These are phyloP conservation scores for Drosophila lacertosa DNA, from an alignment of 1,140 invertebrate genomes.

Conservation along the genomic window DNA sequence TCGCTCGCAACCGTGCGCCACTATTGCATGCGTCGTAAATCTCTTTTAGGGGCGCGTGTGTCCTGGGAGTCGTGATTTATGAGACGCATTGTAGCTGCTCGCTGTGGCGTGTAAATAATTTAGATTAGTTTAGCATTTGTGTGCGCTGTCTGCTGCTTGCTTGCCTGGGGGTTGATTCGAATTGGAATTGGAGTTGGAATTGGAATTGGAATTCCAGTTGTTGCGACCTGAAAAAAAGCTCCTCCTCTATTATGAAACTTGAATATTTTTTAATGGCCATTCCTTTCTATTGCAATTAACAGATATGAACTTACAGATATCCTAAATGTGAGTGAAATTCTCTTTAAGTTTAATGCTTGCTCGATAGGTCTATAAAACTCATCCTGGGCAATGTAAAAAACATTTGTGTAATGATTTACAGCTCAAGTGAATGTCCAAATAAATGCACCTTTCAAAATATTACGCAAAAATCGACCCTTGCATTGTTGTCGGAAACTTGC, in stretches of 20 bases:
- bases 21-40: constrained; percentile 69
- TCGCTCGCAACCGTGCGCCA: constrained; percentile 54
- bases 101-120: constrained; percentile 82
- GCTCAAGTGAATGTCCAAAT: constrained; percentile 40
- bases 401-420: constrained; percentile 59
- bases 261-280: constrained; percentile 46
- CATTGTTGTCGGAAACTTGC: constrained; percentile 55
- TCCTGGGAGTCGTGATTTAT: constrained; percentile 82
- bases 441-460: constrained; percentile 79
- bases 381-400: background rate
- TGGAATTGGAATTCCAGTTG: constrained; percentile 63
- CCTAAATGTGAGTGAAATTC: no score
- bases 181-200: no score
- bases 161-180: constrained; percentile 63
- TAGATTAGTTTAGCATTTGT: constrained; percentile 76
- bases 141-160: constrained; percentile 14
- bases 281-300: background rate
- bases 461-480: constrained; percentile 71
- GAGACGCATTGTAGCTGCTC: constrained; percentile 79
- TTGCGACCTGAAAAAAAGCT: constrained; percentile 4
- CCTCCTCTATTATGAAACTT: background rate
- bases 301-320: no score
- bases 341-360: background rate
- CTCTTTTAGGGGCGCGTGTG: constrained; percentile 80
- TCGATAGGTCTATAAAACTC: background rate